Base-by-base conservation (phyloP, 2,888 invertebrate species). In the Drosophila rellima region DNA sequence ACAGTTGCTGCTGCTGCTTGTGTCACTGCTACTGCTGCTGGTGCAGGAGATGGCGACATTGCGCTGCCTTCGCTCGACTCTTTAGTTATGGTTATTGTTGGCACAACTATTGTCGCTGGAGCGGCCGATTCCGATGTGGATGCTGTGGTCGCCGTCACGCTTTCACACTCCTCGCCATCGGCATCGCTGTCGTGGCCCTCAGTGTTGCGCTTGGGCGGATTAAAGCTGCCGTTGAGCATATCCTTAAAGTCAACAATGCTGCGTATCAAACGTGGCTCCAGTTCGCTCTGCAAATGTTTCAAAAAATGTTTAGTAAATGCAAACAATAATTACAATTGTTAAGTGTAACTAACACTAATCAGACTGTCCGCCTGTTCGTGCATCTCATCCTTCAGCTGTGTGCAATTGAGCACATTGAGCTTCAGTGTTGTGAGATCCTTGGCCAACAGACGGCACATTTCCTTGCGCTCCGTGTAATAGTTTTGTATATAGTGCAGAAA, bases 401-500 rank as follows among this genome's bases (percentile, higher is more conserved):
- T 37, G 55, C 86, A 84, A 20, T 91, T 88, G 0, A 50, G 37
- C 1, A 91, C 74, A 44, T 90, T 86, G 2, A 93, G 70, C 59
- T 91, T 84, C 1, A 93, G 64, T 3, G 82, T 78, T 20, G 83
- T 61, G 10, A 93, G 50, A 57, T 92, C 92, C 64, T 91, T 93
- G n/a, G 91, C 86, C 44, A 93, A 57, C 8, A 93, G 74, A 31
- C 90, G 92, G 31, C 92, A 89, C 57, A 92, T 78, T 7, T 92
- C 92, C 66, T 91, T 92, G 51, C 86, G 89, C 11, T 91, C 92
- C 15, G 89, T 88, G 10, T 88, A 80, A 70, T 90, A 92, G 63
- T 91, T 91, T 5, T 90, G 80, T 73, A 93, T 92, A 66, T 92
- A 91, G 17, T 91, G 82, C 29, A 93, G 69, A 66, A 93, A 92